Conservation (phyloP, 2,797 vertebrate species). For the Crenichthys baileyi region DNA sequence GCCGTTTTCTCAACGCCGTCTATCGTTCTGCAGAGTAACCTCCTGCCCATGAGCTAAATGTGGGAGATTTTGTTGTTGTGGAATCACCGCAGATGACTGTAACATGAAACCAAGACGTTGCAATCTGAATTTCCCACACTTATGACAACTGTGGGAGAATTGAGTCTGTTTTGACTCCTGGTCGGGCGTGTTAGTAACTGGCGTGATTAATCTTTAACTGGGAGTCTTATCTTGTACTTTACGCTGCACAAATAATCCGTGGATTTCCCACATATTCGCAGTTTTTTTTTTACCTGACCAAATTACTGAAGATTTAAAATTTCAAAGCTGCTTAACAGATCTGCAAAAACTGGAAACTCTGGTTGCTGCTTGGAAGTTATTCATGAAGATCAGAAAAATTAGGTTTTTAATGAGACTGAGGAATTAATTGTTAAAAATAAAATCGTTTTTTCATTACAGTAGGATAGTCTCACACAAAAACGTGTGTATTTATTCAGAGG, state of each 20-base stretch:
- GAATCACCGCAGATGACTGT: slow-evolving; percentile 15
- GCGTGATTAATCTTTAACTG: neutral
- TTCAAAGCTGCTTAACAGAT: neutral
- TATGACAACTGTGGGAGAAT: slow-evolving; percentile 6
- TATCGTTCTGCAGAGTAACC: no score
- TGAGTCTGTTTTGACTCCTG: neutral
- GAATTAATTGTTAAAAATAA: neutral
- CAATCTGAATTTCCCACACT: slow-evolving; percentile 22
- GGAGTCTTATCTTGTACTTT: neutral
- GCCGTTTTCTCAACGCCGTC: neutral
- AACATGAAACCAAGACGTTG: neutral
- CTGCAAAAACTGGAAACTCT: neutral
- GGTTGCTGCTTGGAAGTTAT: no score
- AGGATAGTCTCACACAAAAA: neutral
- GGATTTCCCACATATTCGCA: neutral
- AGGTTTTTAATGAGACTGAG: neutral
- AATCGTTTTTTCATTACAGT: neutral
- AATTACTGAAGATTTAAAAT: neutral
- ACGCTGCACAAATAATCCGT: neutral
- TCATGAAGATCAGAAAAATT: neutral
- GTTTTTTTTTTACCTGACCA: neutral
- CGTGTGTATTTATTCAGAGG: neutral
- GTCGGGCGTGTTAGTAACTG: neutral
- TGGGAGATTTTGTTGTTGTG: slow-evolving; percentile 16
- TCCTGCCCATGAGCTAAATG: neutral